Percentiles rank a stretch among this genome's conserved stretches.
Conservation (phyloP, 2,797 vertebrate species). For the Parauchenoglanis punctatus region DNA sequence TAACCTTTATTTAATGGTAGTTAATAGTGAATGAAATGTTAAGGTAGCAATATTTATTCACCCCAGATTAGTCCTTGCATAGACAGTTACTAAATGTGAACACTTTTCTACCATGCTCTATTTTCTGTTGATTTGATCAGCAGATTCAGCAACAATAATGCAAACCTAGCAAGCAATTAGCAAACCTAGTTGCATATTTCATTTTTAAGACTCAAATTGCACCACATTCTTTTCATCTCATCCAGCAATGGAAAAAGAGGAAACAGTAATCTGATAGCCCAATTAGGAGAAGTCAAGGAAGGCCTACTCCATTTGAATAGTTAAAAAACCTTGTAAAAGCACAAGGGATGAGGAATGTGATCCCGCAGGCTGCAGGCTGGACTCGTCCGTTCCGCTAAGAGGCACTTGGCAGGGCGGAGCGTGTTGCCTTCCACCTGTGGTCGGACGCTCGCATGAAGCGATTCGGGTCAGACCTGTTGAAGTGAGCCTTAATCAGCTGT, state of each 20-base stretch:
- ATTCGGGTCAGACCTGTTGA: constrained; percentile 14
- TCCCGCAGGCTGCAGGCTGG: constrained; percentile 55
- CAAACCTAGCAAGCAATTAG: not conserved
- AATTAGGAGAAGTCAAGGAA: not conserved
- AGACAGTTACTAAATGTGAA: not conserved
- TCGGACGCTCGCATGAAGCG: not conserved
- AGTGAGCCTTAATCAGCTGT: constrained; percentile 19
- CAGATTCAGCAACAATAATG: not conserved
- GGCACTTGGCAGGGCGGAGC: constrained; percentile 63
- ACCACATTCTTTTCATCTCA: not conserved
- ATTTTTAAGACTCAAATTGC: not conserved
- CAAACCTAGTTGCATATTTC: not conserved
- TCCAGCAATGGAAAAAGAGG: not conserved
- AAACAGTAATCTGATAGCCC: not conserved
- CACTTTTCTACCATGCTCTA: too few species aligned
- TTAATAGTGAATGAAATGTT: not conserved
- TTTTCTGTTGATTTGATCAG: not conserved
- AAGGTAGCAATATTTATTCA: not conserved
- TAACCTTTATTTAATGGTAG: not conserved
- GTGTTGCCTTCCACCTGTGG: constrained; percentile 52
- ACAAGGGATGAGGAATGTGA: constrained; percentile 52
- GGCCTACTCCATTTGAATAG: not conserved
- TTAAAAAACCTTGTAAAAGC: constrained; percentile 75
- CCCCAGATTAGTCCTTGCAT: not conserved
- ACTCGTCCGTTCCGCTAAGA: constrained; percentile 62